phyloP scores from a whole-genome alignment of 2,113 vertebrate species.

The human region GRCh38 chr2:4725501-4726000 shows the following conservation, averaged over 20 bases:
- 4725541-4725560: slow-evolving; percentile 75
- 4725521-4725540: slow-evolving; percentile 75
- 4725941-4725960: neutral
- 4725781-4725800: fast-evolving
- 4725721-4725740: slow-evolving; percentile 36
- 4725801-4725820: neutral
- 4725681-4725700: slow-evolving; percentile 33
- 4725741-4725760: neutral
- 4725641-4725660: slow-evolving; percentile 56
- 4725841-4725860: neutral
- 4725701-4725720: neutral
- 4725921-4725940: neutral
- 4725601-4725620: slow-evolving; percentile 68
- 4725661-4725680: slow-evolving; percentile 73
- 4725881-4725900: neutral
- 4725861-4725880: slow-evolving; percentile 28
- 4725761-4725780: neutral
- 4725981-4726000: fast-evolving
- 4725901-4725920: neutral
- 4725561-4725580: slow-evolving; percentile 69
- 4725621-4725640: slow-evolving; percentile 77
- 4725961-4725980: neutral
- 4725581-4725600: slow-evolving; percentile 70
- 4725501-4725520: slow-evolving; percentile 84
- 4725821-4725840: too few species aligned